phyloP scores from a whole-genome alignment of 2,888 invertebrate species.

The Homarus gammarus region DNA sequence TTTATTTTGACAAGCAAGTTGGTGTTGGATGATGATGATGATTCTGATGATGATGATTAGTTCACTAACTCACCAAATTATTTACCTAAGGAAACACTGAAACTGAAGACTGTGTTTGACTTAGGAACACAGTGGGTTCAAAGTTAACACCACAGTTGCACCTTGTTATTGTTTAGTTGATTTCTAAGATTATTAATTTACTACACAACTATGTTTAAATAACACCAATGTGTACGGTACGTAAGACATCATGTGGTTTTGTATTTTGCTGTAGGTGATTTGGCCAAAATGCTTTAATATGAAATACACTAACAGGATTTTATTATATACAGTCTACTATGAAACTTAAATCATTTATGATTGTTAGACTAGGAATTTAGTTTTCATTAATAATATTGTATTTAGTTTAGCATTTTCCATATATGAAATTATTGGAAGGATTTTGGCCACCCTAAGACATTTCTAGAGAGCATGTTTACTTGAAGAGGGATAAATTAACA shows the following conservation, averaged over 20 bases:
- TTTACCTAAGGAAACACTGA: conserved; percentile 40
- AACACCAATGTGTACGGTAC: background rate
- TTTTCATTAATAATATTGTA: background rate
- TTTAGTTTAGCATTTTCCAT: background rate
- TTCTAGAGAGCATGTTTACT: conserved; percentile 16
- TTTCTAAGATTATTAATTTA: background rate
- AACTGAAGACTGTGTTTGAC: conserved; percentile 35
- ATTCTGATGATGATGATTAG: conserved; percentile 56
- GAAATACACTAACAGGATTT: background rate
- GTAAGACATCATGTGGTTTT: background rate
- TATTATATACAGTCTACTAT: background rate
- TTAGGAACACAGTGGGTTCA: conserved; percentile 37
- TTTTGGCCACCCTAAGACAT: background rate
- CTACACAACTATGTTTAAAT: background rate
- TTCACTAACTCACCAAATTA: conserved; percentile 51
- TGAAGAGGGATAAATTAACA: conserved; percentile 35
- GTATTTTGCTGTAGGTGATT: background rate
- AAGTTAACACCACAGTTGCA: conserved; percentile 59
- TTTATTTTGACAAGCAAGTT: conserved; percentile 65
- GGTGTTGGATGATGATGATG: conserved; percentile 58
- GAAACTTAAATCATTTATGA: background rate
- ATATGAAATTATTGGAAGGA: conserved; percentile 15
- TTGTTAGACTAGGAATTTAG: conserved; percentile 15
- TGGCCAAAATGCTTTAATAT: conserved; percentile 2
- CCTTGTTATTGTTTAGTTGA: conserved; percentile 43